These are phyloP conservation scores for Cataglyphis livida DNA, from an alignment of 2,888 invertebrate genomes.

Conservation along the genomic window DNA sequence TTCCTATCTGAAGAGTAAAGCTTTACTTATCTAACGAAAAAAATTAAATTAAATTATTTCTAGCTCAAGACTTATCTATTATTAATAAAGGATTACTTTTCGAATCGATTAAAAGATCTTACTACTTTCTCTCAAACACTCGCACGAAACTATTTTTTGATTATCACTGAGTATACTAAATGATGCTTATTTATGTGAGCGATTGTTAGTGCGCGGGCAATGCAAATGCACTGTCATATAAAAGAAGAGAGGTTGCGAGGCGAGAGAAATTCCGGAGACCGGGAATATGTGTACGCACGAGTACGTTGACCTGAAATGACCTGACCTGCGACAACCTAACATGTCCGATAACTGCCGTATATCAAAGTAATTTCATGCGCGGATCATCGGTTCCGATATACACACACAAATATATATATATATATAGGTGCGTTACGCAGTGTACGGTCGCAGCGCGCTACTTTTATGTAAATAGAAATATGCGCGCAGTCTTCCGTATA, in stretches of 20 bases:
- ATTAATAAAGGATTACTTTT: background rate
- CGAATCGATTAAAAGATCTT: background rate
- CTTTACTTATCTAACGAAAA: background rate
- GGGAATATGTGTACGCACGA: slow-evolving; percentile 44
- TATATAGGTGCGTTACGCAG: slow-evolving; percentile 17
- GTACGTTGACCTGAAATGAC: slow-evolving; percentile 82
- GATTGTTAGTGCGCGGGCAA: background rate
- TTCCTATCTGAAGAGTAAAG: background rate
- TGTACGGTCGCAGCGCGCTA: background rate
- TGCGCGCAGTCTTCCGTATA: background rate
- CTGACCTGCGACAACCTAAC: slow-evolving; percentile 83
- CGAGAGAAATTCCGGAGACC: slow-evolving; percentile 38
- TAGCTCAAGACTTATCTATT: background rate
- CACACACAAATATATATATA: background rate
- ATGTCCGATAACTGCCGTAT: slow-evolving; percentile 76
- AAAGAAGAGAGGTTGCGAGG: slow-evolving; percentile 18
- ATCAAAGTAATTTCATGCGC: slow-evolving; percentile 78
- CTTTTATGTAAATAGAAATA: slow-evolving; percentile 32
- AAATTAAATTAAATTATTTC: background rate
- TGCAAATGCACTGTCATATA: slow-evolving; percentile 23
- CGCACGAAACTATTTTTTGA: background rate
- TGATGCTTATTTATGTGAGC: slow-evolving; percentile 21
- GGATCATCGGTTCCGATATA: slow-evolving; percentile 64
- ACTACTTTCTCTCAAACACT: background rate
- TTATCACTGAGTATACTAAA: slow-evolving; percentile 6